Percentiles rank a stretch among this genome's conserved stretches.
Evolutionary conservation across 2,113 vertebrate genomes (phyloP).

Genomic region (Apodemus speciosus): DNA sequence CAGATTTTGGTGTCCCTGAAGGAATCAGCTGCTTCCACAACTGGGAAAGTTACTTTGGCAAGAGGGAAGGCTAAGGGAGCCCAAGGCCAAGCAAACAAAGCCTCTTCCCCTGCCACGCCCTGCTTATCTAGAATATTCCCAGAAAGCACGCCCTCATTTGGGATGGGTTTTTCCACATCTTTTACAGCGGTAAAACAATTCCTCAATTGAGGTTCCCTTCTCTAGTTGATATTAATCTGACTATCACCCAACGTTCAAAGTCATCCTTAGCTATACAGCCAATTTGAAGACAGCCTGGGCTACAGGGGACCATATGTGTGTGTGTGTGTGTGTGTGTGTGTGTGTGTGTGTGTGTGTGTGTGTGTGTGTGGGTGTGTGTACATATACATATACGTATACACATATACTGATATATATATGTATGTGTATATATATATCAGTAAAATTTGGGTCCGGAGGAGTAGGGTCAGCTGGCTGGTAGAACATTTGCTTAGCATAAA

Average conservation of each 20-base stretch:
- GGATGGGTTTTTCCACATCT: background rate
- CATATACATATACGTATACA: too few species aligned
- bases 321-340: too few species aligned
- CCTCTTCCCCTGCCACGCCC: background rate
- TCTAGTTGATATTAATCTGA: background rate
- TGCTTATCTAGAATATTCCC: background rate
- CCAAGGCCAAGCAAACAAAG: background rate
- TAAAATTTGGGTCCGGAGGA: background rate
- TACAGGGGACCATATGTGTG: background rate
- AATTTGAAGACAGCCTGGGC: background rate
- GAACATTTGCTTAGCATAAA: background rate
- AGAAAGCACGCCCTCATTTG: background rate
- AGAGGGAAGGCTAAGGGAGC: background rate
- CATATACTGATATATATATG: too few species aligned
- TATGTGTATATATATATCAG: too few species aligned
- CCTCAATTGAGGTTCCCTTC: background rate
- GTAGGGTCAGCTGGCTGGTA: background rate
- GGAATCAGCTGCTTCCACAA: background rate
- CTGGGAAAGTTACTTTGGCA: background rate
- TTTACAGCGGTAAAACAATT: background rate
- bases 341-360: too few species aligned
- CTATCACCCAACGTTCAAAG: background rate
- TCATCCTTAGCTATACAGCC: background rate
- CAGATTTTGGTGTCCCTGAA: background rate
- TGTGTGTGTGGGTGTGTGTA: too few species aligned